phyloP scores from a whole-genome alignment of 2,113 vertebrate genomes.

The Tetraodon nigroviridis region DNA sequence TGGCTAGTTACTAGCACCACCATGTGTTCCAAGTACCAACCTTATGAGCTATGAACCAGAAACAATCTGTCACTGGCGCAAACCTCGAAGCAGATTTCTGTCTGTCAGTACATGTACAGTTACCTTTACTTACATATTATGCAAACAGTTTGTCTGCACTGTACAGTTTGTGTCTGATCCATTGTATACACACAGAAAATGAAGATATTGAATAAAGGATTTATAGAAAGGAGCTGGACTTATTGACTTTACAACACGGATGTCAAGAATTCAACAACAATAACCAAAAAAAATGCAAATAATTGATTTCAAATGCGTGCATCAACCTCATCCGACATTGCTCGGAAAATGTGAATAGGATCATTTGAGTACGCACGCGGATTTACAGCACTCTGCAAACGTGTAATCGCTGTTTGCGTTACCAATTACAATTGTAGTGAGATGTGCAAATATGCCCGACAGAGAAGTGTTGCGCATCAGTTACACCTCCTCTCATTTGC shows the following conservation, averaged over 20 bases:
- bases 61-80: constrained; percentile 29
- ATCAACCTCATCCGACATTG: no score
- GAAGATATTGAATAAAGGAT: constrained; percentile 83
- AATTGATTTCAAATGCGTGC: no score
- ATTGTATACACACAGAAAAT: constrained; percentile 82
- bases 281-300: no score
- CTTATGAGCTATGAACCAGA: constrained; percentile 23
- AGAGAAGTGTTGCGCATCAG: no score
- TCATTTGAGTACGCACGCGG: no score
- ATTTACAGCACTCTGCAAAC: no score
- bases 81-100: constrained; percentile 43
- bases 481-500: no score
- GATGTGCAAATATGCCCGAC: no score
- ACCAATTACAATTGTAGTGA: no score
- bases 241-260: background rate
- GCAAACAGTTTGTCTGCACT: constrained; percentile 86
- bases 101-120: constrained; percentile 77
- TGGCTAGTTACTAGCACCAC: background rate
- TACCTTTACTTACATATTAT: constrained; percentile 81
- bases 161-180: constrained; percentile 86
- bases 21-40: constrained; percentile 20
- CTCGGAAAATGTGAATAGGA: no score
- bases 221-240: constrained; percentile 75
- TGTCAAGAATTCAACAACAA: no score
- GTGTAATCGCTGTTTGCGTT: no score